Conservation (phyloP, 2,797 vertebrate genomes). For the Enteromius anoplus region DNA sequence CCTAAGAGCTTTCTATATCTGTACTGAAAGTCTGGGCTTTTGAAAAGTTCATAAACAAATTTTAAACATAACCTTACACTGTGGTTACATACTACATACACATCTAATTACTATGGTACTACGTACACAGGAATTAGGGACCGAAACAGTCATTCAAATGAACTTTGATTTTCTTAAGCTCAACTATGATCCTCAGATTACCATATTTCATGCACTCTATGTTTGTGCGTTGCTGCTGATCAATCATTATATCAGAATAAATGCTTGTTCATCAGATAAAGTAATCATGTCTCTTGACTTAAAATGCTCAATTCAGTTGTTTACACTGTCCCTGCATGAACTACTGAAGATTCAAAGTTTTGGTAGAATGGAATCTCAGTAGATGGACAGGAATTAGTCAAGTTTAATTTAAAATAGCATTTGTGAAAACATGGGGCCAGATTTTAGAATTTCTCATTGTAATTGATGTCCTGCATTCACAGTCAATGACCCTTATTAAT, state of each 20-base stretch:
- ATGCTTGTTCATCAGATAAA: neutral
- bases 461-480: too few relatives aligned
- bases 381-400: neutral
- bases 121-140: too few relatives aligned
- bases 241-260: neutral
- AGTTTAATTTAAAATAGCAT: neutral
- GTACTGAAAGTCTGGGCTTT: neutral
- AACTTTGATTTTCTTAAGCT: neutral
- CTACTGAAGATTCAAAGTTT: neutral
- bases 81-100: too few relatives aligned
- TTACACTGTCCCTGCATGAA: neutral
- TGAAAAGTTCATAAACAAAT: neutral
- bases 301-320: neutral
- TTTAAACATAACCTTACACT: neutral
- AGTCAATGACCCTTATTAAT: too few relatives aligned
- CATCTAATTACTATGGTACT: too few relatives aligned
- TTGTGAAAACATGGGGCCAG: too few relatives aligned
- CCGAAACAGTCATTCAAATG: neutral
- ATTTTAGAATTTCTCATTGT: too few relatives aligned
- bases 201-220: neutral
- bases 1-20: neutral
- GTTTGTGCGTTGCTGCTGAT: neutral
- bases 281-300: neutral
- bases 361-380: neutral
- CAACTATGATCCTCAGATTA: neutral